Base-by-base conservation (phyloP, 2,113 vertebrate species). In the Corythoichthys intestinalis region DNA sequence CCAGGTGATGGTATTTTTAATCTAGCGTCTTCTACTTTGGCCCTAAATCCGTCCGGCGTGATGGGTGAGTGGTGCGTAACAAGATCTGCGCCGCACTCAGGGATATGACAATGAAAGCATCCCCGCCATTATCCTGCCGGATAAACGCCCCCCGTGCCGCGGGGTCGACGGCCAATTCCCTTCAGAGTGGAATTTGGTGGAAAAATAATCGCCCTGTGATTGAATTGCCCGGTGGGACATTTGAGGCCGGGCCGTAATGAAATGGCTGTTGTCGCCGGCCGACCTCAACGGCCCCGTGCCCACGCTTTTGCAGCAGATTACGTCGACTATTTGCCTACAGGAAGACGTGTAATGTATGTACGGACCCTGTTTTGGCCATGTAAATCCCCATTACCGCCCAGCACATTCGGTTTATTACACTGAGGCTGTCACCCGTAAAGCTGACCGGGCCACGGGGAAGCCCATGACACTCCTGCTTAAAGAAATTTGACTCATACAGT, bases 71-170 rank as follows among this genome's bases (percentile, higher is more conserved):
- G 56, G 56, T 34, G 13, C 56, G 14, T 58, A 58, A 58, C 56
- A 58, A 58, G 56, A 58, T 58, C 56, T 37, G 56, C 56, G 56
- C 34, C 35, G 56, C 56, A 58, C 56, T 58, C 56, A 58, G 34
- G 34, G 56, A 58, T 58, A 58, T 58, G 56, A 58, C 56, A 58
- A 58, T 58, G 56, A 37, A 58, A 58, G 56, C 56, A 58, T 58
- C 56, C 12, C 56, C 56, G 35, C 56, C 56, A 37, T 58, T 37
- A 58, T 37, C 56, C 56, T 5, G 56, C 56, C 35, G 56, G 56
- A 58, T 58, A 58, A 58, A 58, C 35, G 56, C 34, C 56, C 56
- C 35, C 34, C 56, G 34, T 37, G 56, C 34, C 56, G 56, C 56
- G 34, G 37, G 56, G 56, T 58, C 56, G 56, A 37, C 56, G 34